phyloP scores from a whole-genome alignment of 2,113 vertebrate species.

The Girardinichthys multiradiatus region DNA sequence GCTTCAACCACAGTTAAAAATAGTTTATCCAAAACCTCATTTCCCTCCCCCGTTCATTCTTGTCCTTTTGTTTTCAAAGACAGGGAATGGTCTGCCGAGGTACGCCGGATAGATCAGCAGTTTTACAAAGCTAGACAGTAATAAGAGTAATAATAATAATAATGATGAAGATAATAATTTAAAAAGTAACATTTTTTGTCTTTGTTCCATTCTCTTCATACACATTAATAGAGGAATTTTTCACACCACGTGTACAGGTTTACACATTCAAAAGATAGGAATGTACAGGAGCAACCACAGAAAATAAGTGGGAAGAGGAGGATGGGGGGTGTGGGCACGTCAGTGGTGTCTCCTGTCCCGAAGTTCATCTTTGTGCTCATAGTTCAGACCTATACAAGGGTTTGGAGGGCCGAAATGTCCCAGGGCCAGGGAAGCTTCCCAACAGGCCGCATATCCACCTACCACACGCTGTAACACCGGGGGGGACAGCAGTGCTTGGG shows the following conservation, averaged over 20 bases:
- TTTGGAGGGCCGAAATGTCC: slow-evolving; percentile 38
- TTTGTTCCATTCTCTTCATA: slow-evolving; percentile 88
- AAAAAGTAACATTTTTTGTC: slow-evolving; percentile 85
- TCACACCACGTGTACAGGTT: slow-evolving; percentile 89
- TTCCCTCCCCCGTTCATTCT: slow-evolving; percentile 52
- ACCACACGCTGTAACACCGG: slow-evolving; percentile 52
- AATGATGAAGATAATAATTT: slow-evolving; percentile 81
- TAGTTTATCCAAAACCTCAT: slow-evolving; percentile 88
- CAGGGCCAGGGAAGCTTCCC: slow-evolving; percentile 36
- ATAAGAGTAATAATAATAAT: slow-evolving; percentile 85
- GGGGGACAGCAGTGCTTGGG: slow-evolving; percentile 41
- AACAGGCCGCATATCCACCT: slow-evolving; percentile 43
- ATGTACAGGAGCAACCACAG: slow-evolving; percentile 78
- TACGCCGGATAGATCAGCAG: slow-evolving; percentile 87
- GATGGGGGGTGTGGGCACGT: slow-evolving; percentile 36
- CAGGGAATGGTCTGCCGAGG: slow-evolving; percentile 82
- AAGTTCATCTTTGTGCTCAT: slow-evolving; percentile 77
- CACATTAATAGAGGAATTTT: slow-evolving; percentile 93
- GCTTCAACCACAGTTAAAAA: slow-evolving; percentile 99
- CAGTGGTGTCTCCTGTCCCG: slow-evolving; percentile 53
- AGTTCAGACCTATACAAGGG: slow-evolving; percentile 73
- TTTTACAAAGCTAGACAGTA: slow-evolving; percentile 87
- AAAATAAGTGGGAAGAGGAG: slow-evolving; percentile 9
- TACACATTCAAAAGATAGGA: slow-evolving; percentile 87
- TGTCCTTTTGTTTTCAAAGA: slow-evolving; percentile 64